These are phyloP conservation scores for Sebastes glaucus DNA, from an alignment of 2,797 vertebrate species.

Conservation along the genomic window DNA sequence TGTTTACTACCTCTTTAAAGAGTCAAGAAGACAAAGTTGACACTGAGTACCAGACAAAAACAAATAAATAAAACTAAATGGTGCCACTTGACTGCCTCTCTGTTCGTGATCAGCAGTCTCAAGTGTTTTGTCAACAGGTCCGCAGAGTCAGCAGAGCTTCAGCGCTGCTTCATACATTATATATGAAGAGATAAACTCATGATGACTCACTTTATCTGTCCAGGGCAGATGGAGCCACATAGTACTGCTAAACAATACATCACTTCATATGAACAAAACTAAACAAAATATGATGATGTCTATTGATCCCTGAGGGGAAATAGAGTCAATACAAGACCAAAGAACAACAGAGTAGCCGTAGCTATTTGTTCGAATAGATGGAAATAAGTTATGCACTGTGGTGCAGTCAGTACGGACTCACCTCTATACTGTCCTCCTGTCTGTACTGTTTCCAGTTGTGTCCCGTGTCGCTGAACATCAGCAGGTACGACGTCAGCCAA, in stretches of 20 bases:
- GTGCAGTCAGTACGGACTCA: conserved; percentile 3
- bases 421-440: conserved; percentile 85
- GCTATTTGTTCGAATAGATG: not conserved
- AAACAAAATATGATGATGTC: not conserved
- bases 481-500: conserved; percentile 87
- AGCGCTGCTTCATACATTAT: conserved; percentile 12
- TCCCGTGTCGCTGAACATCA: conserved; percentile 91
- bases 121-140: conserved; percentile 23
- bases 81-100: not conserved
- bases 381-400: not conserved
- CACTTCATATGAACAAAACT: not conserved
- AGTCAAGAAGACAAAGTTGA: not conserved
- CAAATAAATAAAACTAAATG: not conserved
- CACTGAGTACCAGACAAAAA: not conserved
- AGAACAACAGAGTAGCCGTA: not conserved
- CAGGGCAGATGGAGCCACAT: not conserved
- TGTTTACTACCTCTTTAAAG: not conserved
- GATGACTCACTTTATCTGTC: conserved; percentile 29
- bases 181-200: conserved; percentile 28
- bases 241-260: not conserved
- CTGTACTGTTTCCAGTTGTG: conserved; percentile 90
- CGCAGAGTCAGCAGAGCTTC: conserved; percentile 38
- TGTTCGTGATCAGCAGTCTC: not conserved
- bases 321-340: not conserved
- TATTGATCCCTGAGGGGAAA: not conserved